Evolutionary conservation across 35 echinoderm and acorn worm genomes (phyloP).

Genomic region (Ophioderma brevispina): DNA sequence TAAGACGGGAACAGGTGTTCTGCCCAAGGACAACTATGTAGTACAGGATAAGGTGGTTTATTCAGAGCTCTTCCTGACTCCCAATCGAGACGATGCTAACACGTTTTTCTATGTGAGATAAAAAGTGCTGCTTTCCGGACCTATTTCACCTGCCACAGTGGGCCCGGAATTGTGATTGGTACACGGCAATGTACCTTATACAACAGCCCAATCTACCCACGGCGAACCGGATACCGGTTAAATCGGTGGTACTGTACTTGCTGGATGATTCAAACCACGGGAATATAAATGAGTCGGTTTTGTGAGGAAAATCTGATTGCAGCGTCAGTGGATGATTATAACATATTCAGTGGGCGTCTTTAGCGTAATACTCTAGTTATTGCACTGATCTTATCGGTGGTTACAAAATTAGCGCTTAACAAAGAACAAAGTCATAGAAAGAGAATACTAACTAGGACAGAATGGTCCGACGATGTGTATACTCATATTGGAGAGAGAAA

Average conservation of each 20-base stretch:
- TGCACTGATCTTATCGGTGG: neutral
- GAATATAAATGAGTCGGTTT: neutral
- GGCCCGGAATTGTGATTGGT: neutral
- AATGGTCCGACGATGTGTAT: neutral
- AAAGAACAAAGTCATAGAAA: neutral
- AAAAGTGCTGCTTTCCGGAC: neutral
- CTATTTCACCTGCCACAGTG: neutral
- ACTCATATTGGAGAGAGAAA: neutral
- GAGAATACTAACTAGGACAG: neutral
- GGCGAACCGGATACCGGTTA: neutral
- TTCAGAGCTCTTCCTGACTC: neutral
- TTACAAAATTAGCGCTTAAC: neutral
- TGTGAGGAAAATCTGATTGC: neutral
- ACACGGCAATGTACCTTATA: neutral
- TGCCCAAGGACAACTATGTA: neutral
- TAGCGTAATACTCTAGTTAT: neutral
- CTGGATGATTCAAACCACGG: neutral
- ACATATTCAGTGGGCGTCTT: neutral
- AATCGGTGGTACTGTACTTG: neutral
- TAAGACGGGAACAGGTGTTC: neutral
- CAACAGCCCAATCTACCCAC: neutral
- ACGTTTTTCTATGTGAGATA: constrained; percentile 7
- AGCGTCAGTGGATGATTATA: neutral
- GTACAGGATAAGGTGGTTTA: neutral
- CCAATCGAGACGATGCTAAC: neutral